Conservation (phyloP, 2,113 vertebrate species). For the Serinus canaria region DNA sequence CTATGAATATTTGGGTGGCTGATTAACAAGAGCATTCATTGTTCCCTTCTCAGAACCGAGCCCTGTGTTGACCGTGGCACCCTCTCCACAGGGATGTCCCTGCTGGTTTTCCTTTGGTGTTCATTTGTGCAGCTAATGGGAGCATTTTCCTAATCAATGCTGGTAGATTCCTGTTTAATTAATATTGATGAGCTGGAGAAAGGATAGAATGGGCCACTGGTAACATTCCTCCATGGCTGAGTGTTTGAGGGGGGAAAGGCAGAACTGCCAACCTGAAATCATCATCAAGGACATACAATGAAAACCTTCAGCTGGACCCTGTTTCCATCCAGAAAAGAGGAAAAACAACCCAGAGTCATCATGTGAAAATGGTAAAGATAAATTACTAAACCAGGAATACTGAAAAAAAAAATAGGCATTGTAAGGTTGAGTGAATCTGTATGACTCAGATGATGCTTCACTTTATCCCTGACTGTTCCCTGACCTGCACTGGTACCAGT, state of each 20-base stretch:
- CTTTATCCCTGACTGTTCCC: background rate
- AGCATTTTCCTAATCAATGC: constrained; percentile 17
- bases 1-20: background rate
- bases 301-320: background rate
- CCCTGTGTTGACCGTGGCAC: background rate
- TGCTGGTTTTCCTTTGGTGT: background rate
- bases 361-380: background rate
- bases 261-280: background rate
- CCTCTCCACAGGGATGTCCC: background rate
- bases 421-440: background rate
- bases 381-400: background rate
- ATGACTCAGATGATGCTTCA: background rate
- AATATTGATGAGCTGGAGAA: background rate
- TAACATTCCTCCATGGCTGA: background rate
- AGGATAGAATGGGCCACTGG: background rate
- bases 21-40: background rate
- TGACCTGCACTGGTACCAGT: background rate
- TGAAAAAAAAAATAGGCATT: background rate
- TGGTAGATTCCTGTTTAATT: constrained; percentile 1
- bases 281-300: background rate
- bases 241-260: background rate
- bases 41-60: background rate
- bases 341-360: background rate
- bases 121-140: background rate
- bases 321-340: background rate